Conservation (phyloP, 1,140 invertebrate species). For the Hypothenemus hampei region DNA sequence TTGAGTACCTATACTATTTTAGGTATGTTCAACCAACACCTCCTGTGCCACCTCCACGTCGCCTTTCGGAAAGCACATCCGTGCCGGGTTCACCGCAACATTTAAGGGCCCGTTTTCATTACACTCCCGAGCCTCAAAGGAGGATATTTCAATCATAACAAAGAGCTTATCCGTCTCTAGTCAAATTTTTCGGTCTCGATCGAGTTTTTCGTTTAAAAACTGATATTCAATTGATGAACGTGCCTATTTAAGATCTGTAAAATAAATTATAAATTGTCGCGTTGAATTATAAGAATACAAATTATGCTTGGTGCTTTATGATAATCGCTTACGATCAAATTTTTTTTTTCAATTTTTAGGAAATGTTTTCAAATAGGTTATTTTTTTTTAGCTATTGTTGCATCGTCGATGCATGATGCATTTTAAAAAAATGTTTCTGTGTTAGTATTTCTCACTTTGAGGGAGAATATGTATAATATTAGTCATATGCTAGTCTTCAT, state of each 20-base stretch:
- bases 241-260: not conserved
- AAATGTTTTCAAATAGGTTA: not conserved
- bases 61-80: conserved; percentile 60
- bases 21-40: conserved; percentile 63
- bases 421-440: conserved; percentile 17
- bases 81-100: conserved; percentile 67
- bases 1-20: not conserved
- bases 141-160: conserved; percentile 50
- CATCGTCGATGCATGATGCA: too few relatives aligned
- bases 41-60: conserved; percentile 63
- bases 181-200: conserved; percentile 22
- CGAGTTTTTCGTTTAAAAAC: too few relatives aligned
- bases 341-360: too few relatives aligned
- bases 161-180: conserved; percentile 25
- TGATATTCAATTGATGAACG: too few relatives aligned
- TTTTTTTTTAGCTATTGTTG: conserved; percentile 4
- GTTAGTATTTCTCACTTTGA: conserved; percentile 11
- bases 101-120: conserved; percentile 59
- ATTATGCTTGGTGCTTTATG: conserved; percentile 20
- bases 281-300: conserved; percentile 6
- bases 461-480: conserved; percentile 21
- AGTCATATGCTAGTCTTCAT: conserved; percentile 26
- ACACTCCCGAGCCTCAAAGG: conserved; percentile 67
- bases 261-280: not conserved
- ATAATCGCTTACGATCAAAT: too few relatives aligned